Base-by-base conservation (phyloP, 2,797 vertebrate species). In the Gymnocypris eckloni region DNA sequence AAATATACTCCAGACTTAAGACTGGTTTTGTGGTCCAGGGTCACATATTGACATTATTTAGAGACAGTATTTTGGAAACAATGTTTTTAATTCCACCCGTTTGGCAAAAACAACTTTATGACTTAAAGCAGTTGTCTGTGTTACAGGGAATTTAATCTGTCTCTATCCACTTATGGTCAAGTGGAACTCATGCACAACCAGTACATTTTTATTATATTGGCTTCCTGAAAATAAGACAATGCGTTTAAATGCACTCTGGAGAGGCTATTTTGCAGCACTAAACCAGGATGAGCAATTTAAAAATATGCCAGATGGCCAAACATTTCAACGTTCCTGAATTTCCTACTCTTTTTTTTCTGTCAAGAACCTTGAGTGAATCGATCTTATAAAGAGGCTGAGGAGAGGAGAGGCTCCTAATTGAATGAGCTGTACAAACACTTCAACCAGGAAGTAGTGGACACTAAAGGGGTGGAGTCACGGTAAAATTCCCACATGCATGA, bases 401-500 rank as follows among this genome's bases (percentile, higher is more conserved):
- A 67, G 73, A 64, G 79, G 79, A 87, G 86, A 86, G 83, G 73
- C 87, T 87, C 77, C 89, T 92, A 90, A 92, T 90, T 90, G 90
- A 91, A 89, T 83, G 87, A 91, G 90, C 87, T 86, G 87, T 90
- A 89, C 78, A 80, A 88, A 84, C 87, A 82, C 88, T 90, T 91
- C 86, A 82, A 87, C 85, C 86, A 88, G 79, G 82, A 89, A 84
- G 84, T 88, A 80, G 84, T 54, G 79, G 79, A 84, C 72, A 86
- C 54, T 73, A 69, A 64, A 64, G 69, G 84, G 80, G 67, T 52
- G 79, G 80, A 70, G 80, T 81, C 48, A 87, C n/a, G 59, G 71
- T 83, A 84, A 87, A 88, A 92, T 87, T 89, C 91, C 92, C 90
- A 90, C 89, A 87, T 87, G 87, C 89, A 87, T 87, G 87, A 88